These are phyloP conservation scores for Styela plicata DNA, from an alignment of 23 tunicate genomes.

Conservation along the genomic window DNA sequence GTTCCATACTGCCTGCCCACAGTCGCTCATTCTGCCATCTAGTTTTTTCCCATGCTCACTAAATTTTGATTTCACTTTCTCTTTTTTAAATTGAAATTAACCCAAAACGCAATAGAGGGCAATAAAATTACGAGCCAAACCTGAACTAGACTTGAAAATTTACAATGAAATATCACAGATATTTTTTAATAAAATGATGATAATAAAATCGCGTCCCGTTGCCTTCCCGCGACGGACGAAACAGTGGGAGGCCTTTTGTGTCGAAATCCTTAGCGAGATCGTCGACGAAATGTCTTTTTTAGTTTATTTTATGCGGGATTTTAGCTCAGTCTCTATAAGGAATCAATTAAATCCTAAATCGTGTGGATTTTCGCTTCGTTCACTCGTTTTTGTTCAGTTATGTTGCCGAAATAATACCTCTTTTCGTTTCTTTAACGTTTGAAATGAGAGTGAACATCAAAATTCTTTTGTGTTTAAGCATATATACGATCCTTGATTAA, in stretches of 20 bases:
- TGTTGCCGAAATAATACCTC: neutral
- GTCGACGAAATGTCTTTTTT: neutral
- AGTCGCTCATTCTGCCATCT: neutral
- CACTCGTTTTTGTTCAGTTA: neutral
- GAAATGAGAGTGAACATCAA: too few species aligned
- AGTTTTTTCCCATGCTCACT: neutral
- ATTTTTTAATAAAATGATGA: neutral
- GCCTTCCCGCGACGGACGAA: neutral
- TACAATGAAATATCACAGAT: neutral
- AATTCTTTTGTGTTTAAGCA: too few species aligned
- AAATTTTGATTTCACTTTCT: neutral
- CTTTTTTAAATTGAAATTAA: neutral
- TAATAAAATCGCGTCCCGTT: neutral
- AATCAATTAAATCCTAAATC: neutral
- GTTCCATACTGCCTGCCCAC: neutral
- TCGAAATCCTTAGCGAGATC: neutral
- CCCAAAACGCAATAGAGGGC: neutral
- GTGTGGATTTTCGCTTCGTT: neutral
- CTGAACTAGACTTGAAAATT: conserved; percentile 17
- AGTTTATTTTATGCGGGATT: neutral
- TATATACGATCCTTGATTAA: too few species aligned
- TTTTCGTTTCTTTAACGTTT: neutral
- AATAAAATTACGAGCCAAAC: conserved; percentile 14
- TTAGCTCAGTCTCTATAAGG: neutral
- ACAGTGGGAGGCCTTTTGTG: neutral